A percentile compares a stretch with the other conserved stretches of the same genome.
phyloP scores from a whole-genome alignment of 2,797 vertebrate species.

The Falco rusticolus region DNA sequence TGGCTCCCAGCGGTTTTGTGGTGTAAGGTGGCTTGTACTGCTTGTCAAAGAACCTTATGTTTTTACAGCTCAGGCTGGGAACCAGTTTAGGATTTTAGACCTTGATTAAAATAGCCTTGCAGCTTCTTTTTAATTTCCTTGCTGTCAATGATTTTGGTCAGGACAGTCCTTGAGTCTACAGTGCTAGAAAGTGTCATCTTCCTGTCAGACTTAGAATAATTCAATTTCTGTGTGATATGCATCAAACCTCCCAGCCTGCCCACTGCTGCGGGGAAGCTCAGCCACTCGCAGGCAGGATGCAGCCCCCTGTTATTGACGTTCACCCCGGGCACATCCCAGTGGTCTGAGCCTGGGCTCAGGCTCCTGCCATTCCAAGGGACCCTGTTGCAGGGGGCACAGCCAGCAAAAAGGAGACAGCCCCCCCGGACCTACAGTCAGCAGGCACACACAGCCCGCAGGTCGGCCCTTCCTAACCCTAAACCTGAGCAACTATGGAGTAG shows the following conservation, averaged over 20 bases:
- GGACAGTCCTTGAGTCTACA: neutral
- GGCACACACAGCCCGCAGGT: neutral
- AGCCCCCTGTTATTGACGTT: neutral
- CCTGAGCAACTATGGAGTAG: neutral
- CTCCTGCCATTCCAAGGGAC: neutral
- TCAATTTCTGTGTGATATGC: neutral
- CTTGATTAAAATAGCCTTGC: neutral
- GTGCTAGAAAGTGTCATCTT: neutral
- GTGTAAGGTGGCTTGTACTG: neutral
- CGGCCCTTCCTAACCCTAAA: neutral
- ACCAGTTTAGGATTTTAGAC: neutral
- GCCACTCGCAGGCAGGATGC: neutral
- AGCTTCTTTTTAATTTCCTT: neutral
- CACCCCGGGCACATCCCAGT: neutral
- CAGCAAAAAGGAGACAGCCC: neutral
- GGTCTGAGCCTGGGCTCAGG: neutral
- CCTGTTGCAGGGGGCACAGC: neutral
- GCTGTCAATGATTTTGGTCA: neutral
- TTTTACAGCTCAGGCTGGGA: neutral
- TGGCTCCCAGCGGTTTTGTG: neutral
- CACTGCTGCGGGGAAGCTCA: neutral
- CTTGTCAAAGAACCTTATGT: neutral
- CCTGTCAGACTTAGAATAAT: neutral
- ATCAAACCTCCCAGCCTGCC: neutral
- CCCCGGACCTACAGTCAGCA: neutral